phyloP scores from a whole-genome alignment of 2,888 invertebrate genomes.

The Mythimna vitellina region DNA sequence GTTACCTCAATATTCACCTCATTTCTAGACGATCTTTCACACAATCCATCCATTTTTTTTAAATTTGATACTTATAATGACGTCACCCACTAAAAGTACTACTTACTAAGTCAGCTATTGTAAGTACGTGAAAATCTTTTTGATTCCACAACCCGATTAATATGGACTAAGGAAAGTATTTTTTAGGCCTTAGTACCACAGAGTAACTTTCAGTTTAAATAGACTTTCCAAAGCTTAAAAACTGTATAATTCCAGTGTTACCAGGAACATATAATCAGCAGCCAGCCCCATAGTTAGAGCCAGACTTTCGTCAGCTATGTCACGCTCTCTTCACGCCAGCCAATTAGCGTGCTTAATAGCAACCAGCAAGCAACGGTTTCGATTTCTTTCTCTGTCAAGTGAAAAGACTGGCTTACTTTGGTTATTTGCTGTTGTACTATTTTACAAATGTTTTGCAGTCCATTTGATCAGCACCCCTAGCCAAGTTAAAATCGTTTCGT shows the following conservation, averaged over 20 bases:
- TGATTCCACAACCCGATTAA: no score
- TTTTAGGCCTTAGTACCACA: not conserved
- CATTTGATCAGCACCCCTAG: no score
- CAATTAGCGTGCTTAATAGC: slow-evolving; percentile 80
- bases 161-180: no score
- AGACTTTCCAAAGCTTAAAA: slow-evolving; percentile 38
- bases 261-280: slow-evolving; percentile 36
- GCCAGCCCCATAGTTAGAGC: slow-evolving; percentile 40
- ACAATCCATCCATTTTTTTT: no score
- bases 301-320: slow-evolving; percentile 69
- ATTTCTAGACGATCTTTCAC: no score
- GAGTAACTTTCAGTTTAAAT: not conserved
- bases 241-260: slow-evolving; percentile 21
- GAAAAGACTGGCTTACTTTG: slow-evolving; percentile 46
- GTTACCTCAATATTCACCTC: no score
- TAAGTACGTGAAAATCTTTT: no score
- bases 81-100: no score
- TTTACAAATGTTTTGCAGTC: not conserved
- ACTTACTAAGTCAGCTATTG: no score
- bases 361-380: slow-evolving; percentile 56
- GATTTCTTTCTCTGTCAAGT: slow-evolving; percentile 62
- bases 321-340: slow-evolving; percentile 81
- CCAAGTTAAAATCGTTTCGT: no score
- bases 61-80: no score
- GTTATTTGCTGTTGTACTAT: not conserved